A percentile compares a stretch with the other conserved stretches of the same genome.
Conservation (phyloP, 1,140 invertebrate genomes). For the Drosophila pseudoobscura region DNA sequence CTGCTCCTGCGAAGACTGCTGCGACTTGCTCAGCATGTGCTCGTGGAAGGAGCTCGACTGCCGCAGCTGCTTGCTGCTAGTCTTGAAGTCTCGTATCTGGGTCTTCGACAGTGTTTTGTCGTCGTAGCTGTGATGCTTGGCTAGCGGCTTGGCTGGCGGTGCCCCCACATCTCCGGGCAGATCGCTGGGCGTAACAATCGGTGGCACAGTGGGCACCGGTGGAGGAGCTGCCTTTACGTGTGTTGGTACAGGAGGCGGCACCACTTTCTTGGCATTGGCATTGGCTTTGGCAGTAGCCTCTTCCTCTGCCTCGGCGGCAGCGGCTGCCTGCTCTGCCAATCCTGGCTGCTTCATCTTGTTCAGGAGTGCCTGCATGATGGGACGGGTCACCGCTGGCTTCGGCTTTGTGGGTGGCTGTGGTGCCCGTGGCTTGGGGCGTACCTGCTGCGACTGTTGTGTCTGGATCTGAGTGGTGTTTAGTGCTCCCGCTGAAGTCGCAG, state of each 20-base stretch:
- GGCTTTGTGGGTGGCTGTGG: constrained; percentile 75
- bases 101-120: constrained; percentile 86
- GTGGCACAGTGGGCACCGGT: constrained; percentile 63
- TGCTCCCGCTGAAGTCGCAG: not conserved
- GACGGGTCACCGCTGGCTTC: constrained; percentile 73
- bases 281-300: constrained; percentile 7
- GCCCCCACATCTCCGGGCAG: constrained; percentile 63
- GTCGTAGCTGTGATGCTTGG: constrained; percentile 86
- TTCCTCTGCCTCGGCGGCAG: constrained; percentile 64
- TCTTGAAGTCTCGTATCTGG: constrained; percentile 87
- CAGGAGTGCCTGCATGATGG: constrained; percentile 76
- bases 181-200: constrained; percentile 71
- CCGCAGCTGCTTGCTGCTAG: constrained; percentile 85
- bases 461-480: constrained; percentile 60
- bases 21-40: constrained; percentile 84
- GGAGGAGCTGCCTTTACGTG: constrained; percentile 53
- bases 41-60: constrained; percentile 87
- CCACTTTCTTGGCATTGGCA: constrained; percentile 7
- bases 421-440: constrained; percentile 61
- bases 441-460: constrained; percentile 60
- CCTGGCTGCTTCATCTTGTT: constrained; percentile 79
- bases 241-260: constrained; percentile 11
- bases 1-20: constrained; percentile 75
- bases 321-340: constrained; percentile 69
- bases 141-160: constrained; percentile 84